These are phyloP conservation scores for Agraylea sexmaculata DNA, from an alignment of 1,140 invertebrate species.

Conservation along the genomic window DNA sequence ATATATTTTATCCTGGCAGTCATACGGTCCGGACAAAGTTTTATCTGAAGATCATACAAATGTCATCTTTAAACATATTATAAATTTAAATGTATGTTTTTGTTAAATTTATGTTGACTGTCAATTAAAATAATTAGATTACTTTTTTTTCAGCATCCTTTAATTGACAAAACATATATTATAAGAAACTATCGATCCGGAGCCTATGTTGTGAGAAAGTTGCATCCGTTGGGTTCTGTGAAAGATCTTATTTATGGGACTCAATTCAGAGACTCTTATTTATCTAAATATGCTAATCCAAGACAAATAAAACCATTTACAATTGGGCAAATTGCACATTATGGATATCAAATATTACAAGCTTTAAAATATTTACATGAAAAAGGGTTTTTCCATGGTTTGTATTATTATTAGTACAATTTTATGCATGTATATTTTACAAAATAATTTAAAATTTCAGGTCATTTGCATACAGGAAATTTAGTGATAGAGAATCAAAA, in stretches of 20 bases:
- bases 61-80: slow-evolving; percentile 57
- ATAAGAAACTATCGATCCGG: slow-evolving; percentile 69
- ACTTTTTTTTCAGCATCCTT: slow-evolving; percentile 61
- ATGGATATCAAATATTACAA: slow-evolving; percentile 64
- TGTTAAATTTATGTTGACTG: slow-evolving; percentile 1
- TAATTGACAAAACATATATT: slow-evolving; percentile 63
- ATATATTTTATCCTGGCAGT: slow-evolving; percentile 68
- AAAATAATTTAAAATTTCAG: slow-evolving; percentile 30
- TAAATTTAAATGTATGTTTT: slow-evolving; percentile 42
- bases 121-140: slow-evolving; percentile 10
- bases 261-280: slow-evolving; percentile 65
- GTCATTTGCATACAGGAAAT: slow-evolving; percentile 80
- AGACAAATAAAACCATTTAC: slow-evolving; percentile 60
- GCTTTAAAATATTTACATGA: slow-evolving; percentile 74
- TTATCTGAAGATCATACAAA: slow-evolving; percentile 69
- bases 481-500: slow-evolving; percentile 62
- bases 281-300: slow-evolving; percentile 78
- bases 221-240: slow-evolving; percentile 61
- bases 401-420: slow-evolving; percentile 17
- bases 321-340: slow-evolving; percentile 58
- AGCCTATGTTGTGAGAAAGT: slow-evolving; percentile 62
- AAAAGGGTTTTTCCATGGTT: slow-evolving; percentile 69
- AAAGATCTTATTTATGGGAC: slow-evolving; percentile 65
- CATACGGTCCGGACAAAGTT: slow-evolving; percentile 75
- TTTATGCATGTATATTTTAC: neutral